phyloP scores from a whole-genome alignment of 2,113 vertebrate species.

The Ochotona princeps region DNA sequence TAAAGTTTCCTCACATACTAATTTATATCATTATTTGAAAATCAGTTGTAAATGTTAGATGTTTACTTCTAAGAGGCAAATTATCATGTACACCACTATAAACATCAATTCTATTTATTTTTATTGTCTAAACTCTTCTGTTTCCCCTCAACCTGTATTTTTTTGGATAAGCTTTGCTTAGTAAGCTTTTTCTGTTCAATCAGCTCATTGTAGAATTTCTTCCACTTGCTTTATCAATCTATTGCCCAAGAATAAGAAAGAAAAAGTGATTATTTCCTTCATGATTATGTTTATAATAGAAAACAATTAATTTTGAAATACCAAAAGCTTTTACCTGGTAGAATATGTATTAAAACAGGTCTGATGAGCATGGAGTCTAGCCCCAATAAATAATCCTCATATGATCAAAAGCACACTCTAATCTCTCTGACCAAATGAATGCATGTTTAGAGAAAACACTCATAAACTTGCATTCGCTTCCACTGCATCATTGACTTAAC shows the following conservation, averaged over 20 bases:
- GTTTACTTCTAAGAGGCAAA: neutral
- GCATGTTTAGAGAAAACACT: constrained; percentile 28
- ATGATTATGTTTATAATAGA: constrained; percentile 27
- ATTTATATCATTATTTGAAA: constrained; percentile 24
- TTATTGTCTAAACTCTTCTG: neutral
- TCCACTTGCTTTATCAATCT: neutral
- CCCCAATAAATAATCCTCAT: neutral
- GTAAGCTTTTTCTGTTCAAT: neutral
- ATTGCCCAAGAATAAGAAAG: neutral
- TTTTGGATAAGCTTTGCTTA: neutral
- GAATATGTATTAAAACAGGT: neutral
- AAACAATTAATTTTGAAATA: constrained; percentile 19
- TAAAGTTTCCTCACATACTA: neutral
- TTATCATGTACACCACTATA: neutral
- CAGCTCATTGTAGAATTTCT: neutral
- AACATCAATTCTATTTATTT: constrained; percentile 10
- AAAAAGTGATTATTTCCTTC: neutral
- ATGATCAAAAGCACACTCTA: neutral
- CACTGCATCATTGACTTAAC: neutral
- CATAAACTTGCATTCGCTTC: neutral
- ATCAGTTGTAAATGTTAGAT: constrained; percentile 27
- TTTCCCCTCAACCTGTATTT: constrained; percentile 33
- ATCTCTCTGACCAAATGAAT: neutral
- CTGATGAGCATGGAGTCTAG: neutral
- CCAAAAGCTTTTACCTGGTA: neutral